Evolutionary conservation across 2,113 vertebrate genomes (phyloP), one percentile per base, ranked within the genome.

Genomic region (Otolemur garnettii): DNA sequence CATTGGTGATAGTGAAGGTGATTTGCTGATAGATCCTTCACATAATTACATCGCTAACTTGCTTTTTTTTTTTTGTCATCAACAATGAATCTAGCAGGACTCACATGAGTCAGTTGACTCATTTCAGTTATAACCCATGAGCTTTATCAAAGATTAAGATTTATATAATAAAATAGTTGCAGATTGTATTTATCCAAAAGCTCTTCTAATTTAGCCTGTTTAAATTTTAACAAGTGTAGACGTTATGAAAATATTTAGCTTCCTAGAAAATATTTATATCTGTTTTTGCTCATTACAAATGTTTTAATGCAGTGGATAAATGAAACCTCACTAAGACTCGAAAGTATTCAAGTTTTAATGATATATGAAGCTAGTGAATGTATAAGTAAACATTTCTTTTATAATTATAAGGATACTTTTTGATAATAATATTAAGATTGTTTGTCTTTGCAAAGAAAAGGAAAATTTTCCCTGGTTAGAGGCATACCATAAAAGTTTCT

Each of bases 381-480:
- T 21, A 78, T 79, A 2, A 93, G 9, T 60, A 62, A 69, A 24
- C 10, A 84, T 42, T 80, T 53, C 18, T 92, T 79, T 95, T 4
- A 80, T 94, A 21, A 93, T 59, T 87, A 50, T 66, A 26, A 50
- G 83, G n/a, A 62, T 57, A 72, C 35, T 33, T 81, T 86, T 64
- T 79, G 35, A 82, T 3, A 74, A 60, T 88, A 83, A 79, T 81
- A 45, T 30, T 75, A 10, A 89, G 33, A 86, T 8, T 35, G 0
- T 88, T 92, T 88, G 14, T 62, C 24, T 59, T 55, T 60, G 14
- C 50, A 72, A 92, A 62, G 5, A 22, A 91, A 85, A 62, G 55
- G 11, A 33, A 78, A 66, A 75, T 35, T 90, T 78, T 7, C n/a
- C 5, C 33, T 45, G 9, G 26, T 87, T 17, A 94, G 26, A 87